Evolutionary conservation across 2,113 vertebrate species (phyloP).

Genomic region (Philantomba maxwellii): DNA sequence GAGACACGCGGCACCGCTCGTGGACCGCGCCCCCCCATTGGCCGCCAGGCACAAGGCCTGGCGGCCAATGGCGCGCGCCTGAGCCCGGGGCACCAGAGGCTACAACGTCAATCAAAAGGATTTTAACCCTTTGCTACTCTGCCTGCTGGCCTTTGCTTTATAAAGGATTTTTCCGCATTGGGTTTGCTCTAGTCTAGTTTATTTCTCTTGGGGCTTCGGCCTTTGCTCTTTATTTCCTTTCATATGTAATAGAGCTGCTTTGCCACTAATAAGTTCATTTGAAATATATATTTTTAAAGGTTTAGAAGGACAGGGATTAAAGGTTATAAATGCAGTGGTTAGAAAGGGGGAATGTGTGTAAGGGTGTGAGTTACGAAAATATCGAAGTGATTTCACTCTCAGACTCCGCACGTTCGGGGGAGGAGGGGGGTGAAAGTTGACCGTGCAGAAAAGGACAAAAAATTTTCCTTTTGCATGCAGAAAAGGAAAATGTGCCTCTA

Average conservation of each 20-base stretch:
- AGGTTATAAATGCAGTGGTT: neutral
- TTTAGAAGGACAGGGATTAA: neutral
- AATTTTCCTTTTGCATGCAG: neutral
- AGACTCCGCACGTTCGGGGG: neutral
- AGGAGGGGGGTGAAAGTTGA: neutral
- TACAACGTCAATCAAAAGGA: conserved; percentile 84
- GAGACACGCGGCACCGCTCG: conserved; percentile 95
- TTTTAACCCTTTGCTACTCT: conserved; percentile 69
- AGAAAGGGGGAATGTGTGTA: neutral
- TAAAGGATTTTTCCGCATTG: neutral
- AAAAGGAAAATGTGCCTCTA: neutral
- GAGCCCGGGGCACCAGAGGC: conserved; percentile 85
- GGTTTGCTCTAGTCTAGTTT: neutral
- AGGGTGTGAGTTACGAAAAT: neutral
- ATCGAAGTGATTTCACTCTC: neutral
- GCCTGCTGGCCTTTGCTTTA: conserved; percentile 19
- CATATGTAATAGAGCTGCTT: neutral
- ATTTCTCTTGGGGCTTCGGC: neutral
- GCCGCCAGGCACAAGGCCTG: conserved; percentile 84
- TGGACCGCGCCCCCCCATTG: conserved; percentile 94
- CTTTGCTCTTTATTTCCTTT: conserved; percentile 2
- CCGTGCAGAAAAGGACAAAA: neutral
- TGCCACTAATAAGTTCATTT: conserved; percentile 36
- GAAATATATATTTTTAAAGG: neutral
- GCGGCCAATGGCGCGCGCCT: conserved; percentile 89